Conservation (phyloP, 2,797 vertebrate species). For the Harpagifer antarcticus region DNA sequence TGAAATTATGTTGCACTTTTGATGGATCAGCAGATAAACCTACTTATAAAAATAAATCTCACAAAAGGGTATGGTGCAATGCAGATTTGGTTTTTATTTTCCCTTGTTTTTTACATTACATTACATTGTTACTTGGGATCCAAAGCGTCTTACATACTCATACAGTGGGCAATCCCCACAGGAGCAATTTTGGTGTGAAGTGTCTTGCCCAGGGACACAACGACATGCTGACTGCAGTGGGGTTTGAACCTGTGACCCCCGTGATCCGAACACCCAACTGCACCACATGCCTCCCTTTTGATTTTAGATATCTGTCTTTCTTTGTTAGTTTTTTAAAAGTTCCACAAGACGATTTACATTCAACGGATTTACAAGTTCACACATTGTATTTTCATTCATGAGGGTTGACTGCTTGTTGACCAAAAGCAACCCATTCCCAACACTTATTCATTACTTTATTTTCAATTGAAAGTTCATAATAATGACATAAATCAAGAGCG, state of each 20-base stretch:
- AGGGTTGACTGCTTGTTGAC: not conserved
- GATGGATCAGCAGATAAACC: not conserved
- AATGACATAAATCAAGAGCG: conserved; percentile 20
- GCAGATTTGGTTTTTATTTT: not conserved
- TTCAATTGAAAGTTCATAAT: conserved; percentile 1
- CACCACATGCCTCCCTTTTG: too few species aligned
- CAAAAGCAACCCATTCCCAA: conserved; percentile 4
- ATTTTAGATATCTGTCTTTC: not conserved
- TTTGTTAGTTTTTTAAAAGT: not conserved
- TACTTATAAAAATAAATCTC: not conserved
- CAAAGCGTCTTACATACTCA: too few species aligned
- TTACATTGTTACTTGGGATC: too few species aligned
- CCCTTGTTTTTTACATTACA: not conserved
- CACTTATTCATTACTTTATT: conserved; percentile 12
- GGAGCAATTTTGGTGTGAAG: too few species aligned
- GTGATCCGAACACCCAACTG: too few species aligned
- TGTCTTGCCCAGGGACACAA: too few species aligned
- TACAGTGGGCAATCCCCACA: too few species aligned
- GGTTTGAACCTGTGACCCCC: too few species aligned
- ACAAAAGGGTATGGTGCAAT: not conserved
- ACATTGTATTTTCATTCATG: not conserved
- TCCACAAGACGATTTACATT: not conserved
- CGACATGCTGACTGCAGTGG: too few species aligned
- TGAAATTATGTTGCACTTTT: not conserved
- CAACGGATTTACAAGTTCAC: not conserved